A percentile compares a stretch with the other conserved stretches of the same genome.
These are phyloP conservation scores for Ardeotis arabs DNA, from an alignment of 2,113 vertebrate species.

Conservation along the genomic window DNA sequence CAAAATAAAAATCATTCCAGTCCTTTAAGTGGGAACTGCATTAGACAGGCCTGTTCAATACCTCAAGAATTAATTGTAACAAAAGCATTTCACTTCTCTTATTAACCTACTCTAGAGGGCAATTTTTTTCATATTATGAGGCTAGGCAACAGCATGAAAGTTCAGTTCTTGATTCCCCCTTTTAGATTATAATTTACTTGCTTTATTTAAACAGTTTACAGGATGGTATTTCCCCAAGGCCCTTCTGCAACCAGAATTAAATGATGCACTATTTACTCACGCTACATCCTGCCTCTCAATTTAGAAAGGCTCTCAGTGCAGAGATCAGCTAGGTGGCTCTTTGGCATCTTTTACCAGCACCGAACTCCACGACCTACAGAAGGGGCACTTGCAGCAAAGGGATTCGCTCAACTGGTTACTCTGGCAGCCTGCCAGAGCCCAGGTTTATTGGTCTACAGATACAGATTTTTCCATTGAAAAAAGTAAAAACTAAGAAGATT, in stretches of 20 bases:
- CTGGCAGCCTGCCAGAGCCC: background rate
- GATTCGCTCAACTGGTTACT: background rate
- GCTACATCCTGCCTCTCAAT: background rate
- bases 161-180: background rate
- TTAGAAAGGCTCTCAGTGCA: background rate
- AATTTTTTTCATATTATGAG: background rate
- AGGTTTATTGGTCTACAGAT: background rate
- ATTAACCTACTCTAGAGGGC: background rate
- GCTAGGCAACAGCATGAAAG: background rate
- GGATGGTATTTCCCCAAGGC: background rate
- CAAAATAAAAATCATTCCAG: background rate
- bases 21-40: background rate
- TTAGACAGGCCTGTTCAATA: background rate
- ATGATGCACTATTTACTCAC: background rate
- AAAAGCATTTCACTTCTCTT: background rate
- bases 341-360: background rate
- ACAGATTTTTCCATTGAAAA: background rate
- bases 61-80: background rate
- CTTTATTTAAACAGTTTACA: background rate
- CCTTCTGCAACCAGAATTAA: constrained; percentile 17
- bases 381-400: background rate
- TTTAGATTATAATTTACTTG: background rate
- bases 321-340: background rate
- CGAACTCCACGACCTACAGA: background rate
- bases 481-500: too few relatives aligned